These are phyloP conservation scores for Clarias pachynema DNA, from an alignment of 2,797 vertebrate genomes.

Conservation along the genomic window DNA sequence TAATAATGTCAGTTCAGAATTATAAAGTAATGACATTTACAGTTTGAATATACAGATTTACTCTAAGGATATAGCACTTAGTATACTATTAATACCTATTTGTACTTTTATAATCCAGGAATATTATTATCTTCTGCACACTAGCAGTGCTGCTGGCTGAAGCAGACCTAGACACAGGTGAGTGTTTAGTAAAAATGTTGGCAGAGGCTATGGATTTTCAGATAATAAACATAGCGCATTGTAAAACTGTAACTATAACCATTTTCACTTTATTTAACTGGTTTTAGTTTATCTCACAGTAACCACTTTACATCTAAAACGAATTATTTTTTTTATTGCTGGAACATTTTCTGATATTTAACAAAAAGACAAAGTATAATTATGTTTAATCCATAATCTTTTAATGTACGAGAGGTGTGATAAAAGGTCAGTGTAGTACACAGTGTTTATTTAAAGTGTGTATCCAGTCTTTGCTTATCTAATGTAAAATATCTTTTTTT, in stretches of 20 bases:
- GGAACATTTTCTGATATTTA: background rate
- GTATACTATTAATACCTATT: background rate
- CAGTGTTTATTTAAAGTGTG: background rate
- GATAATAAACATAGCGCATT: background rate
- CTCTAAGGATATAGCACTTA: background rate
- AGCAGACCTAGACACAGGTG: conserved; percentile 69
- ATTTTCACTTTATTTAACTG: background rate
- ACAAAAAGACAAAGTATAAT: background rate
- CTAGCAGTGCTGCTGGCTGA: conserved; percentile 67
- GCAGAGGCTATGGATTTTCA: background rate
- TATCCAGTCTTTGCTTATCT: background rate
- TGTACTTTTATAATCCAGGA: conserved; percentile 64
- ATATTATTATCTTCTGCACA: conserved; percentile 66
- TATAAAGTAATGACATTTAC: conserved; percentile 1
- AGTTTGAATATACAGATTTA: background rate
- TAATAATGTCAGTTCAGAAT: background rate
- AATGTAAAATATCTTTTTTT: conserved; percentile 6
- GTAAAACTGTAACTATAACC: background rate
- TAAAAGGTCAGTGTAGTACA: background rate
- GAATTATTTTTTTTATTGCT: too few relatives aligned
- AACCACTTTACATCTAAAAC: background rate
- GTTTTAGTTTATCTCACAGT: background rate
- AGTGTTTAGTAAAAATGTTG: background rate
- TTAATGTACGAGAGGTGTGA: background rate
- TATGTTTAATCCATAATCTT: background rate